Percentiles rank a stretch among this genome's conserved stretches.
These are phyloP conservation scores for Tyria jacobaeae DNA, from an alignment of 2,888 invertebrate genomes.

Conservation along the genomic window DNA sequence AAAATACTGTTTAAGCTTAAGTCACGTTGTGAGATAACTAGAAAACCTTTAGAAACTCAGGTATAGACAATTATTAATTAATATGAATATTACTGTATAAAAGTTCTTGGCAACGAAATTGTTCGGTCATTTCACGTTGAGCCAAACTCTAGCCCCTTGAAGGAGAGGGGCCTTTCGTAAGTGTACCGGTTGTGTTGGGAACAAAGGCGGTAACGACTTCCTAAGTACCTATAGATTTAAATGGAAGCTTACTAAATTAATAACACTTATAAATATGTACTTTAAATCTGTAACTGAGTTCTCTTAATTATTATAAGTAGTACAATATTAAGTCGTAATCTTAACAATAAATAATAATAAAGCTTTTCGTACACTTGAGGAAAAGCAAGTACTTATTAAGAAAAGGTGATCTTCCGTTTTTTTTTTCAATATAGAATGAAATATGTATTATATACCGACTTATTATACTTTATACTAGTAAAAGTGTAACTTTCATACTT, in stretches of 20 bases:
- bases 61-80: not conserved
- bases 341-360: not conserved
- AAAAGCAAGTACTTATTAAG: not conserved
- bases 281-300: no score
- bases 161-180: not conserved
- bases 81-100: not conserved
- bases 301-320: no score
- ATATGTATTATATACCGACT: no score
- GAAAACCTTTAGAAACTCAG: no score
- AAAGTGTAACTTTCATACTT: no score
- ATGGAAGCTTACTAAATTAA: not conserved
- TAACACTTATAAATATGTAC: not conserved
- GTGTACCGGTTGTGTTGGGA: not conserved
- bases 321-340: no score
- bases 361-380: not conserved
- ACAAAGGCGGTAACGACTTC: not conserved
- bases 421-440: no score
- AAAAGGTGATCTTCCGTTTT: no score
- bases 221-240: not conserved
- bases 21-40: no score
- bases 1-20: no score
- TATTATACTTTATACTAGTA: no score
- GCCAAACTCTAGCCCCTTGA: not conserved
- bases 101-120: not conserved
- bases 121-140: not conserved